These are phyloP conservation scores for Pachycephus smyrnensis DNA, from an alignment of 2,888 invertebrate genomes.

Conservation along the genomic window DNA sequence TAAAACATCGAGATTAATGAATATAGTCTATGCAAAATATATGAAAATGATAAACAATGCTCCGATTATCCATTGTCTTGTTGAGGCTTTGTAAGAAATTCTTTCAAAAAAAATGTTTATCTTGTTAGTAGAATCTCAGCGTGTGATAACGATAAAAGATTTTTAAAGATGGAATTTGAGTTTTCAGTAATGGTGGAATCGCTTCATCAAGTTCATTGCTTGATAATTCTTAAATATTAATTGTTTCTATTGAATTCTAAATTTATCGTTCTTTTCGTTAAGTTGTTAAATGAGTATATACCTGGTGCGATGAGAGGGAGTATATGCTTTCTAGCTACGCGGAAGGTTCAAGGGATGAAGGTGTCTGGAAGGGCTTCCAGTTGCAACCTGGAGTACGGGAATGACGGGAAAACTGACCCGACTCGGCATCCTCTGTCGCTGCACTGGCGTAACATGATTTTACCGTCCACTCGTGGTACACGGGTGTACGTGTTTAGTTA, in stretches of 20 bases:
- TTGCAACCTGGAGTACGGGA: neutral
- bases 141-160: neutral
- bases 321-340: neutral
- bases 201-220: neutral
- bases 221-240: neutral
- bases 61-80: neutral
- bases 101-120: neutral
- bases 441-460: slow-evolving; percentile 4
- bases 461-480: neutral
- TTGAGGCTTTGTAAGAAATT: neutral
- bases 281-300: neutral
- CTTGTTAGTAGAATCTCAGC: neutral
- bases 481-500: neutral
- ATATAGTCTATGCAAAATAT: neutral
- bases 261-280: neutral
- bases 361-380: neutral
- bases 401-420: neutral
- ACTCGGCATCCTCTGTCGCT: slow-evolving; percentile 3
- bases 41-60: neutral
- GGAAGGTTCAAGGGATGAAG: neutral
- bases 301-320: neutral
- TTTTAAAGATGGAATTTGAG: neutral
- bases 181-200: neutral
- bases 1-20: neutral
- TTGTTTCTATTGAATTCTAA: neutral